Conservation (phyloP, 2,113 vertebrate genomes). For the Halichoeres trimaculatus region DNA sequence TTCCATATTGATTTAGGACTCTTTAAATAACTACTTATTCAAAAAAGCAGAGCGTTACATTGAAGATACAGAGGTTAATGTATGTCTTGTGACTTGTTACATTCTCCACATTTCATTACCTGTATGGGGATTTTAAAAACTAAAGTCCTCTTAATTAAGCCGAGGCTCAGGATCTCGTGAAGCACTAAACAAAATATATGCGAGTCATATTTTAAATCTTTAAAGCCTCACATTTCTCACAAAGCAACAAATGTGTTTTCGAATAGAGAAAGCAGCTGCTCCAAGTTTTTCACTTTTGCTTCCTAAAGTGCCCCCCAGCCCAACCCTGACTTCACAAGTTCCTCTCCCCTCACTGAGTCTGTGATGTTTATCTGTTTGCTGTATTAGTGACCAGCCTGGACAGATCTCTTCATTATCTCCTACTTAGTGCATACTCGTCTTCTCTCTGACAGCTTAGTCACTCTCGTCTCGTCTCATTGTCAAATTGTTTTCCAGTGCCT, state of each 20-base stretch:
- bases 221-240: background rate
- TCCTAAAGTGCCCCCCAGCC: constrained; percentile 54
- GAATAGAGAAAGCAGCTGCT: background rate
- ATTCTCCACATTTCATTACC: background rate
- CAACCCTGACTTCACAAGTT: constrained; percentile 67
- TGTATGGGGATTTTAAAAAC: background rate
- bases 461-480: constrained; percentile 40
- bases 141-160: background rate
- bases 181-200: background rate
- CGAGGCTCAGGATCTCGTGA: background rate
- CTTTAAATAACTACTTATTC: background rate
- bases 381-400: constrained; percentile 73
- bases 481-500: constrained; percentile 51
- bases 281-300: constrained; percentile 31
- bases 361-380: constrained; percentile 76
- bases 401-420: constrained; percentile 78
- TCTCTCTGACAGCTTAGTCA: constrained; percentile 55
- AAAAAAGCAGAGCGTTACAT: background rate
- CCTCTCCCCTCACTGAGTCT: constrained; percentile 52
- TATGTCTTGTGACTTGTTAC: too few species aligned
- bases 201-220: background rate
- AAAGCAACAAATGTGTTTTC: background rate
- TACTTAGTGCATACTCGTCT: constrained; percentile 66
- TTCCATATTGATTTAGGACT: background rate
- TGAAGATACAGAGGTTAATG: background rate